Base-by-base conservation (phyloP, 2,888 invertebrate species). In the Leptura quadrifasciata region DNA sequence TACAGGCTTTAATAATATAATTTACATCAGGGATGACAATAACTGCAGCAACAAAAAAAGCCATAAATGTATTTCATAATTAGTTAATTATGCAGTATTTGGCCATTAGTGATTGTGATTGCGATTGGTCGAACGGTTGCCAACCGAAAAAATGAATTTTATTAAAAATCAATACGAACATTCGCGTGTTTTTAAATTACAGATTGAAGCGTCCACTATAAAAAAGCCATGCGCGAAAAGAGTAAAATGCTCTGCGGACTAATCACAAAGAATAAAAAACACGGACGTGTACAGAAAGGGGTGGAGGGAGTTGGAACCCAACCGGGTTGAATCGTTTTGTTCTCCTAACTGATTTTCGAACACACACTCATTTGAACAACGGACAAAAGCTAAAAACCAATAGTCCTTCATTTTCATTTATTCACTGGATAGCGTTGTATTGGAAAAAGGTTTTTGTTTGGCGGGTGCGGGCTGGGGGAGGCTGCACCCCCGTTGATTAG, bases 321-420 rank as follows among this genome's bases (percentile, higher is more conserved):
- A 65, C 55, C 74, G 76, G 80, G 74, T 76, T 76, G 85, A 85
- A 85, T 86, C 88, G 88, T 88, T 88, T 89, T 89, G 88, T 88
- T 88, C 88, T 88, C 88, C 88, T 88, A 88, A 89, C 88, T 88
- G 88, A 88, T 88, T 88, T 88, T 88, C 88, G 88, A 88, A 88
- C 86, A 85, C 85, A 84, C 81, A 86, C 82, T 82, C 85, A 84
- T 88, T 88, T 88, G 87, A 88, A 88, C 88, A 87, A 86, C 87
- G 87, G 87, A 89, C 89, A 89, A 89, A 89, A 89, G 89, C 89
- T 88, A 89, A 89, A 89, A 89, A 89, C 89, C 89, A 89, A 89
- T 89, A 89, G 89, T 88, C 88, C 89, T 89, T 89, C 89, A 88
- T 89, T 89, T 89, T 89, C 89, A 89, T 89, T 89, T 89, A 89